These are phyloP conservation scores for Eufriesea mexicana DNA, from an alignment of 1,140 invertebrate species.

Conservation along the genomic window DNA sequence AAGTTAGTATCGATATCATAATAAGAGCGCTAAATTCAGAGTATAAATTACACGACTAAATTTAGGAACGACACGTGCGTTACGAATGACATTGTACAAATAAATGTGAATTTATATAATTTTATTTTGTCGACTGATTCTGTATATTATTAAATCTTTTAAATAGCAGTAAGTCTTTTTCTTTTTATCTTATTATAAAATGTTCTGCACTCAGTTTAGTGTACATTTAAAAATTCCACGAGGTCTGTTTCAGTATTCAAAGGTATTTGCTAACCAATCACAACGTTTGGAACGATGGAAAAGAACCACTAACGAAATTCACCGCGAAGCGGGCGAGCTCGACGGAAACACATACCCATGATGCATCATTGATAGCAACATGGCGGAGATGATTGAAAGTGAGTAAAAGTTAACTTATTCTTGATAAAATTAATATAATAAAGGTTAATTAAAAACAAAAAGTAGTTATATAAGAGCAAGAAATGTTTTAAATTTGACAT, in stretches of 20 bases:
- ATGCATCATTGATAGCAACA: constrained; percentile 85
- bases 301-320: constrained; percentile 49
- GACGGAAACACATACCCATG: constrained; percentile 74
- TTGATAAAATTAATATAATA: constrained; percentile 65
- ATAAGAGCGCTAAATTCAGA: neutral
- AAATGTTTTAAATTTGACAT: constrained; percentile 61
- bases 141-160: no score
- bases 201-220: neutral
- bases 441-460: constrained; percentile 13
- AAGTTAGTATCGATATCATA: neutral
- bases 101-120: neutral
- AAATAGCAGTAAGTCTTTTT: neutral
- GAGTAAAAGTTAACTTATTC: constrained; percentile 81
- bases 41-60: neutral
- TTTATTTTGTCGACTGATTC: neutral
- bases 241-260: neutral
- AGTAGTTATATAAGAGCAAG: constrained; percentile 6
- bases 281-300: constrained; percentile 27
- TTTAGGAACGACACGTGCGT: neutral
- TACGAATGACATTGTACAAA: no score
- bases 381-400: constrained; percentile 90
- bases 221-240: constrained; percentile 12
- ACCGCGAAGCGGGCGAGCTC: constrained; percentile 61
- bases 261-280: constrained; percentile 14
- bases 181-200: neutral